Evolutionary conservation across 2,888 invertebrate genomes (phyloP), one percentile per base, ranked within the genome.

Genomic region (Drosophila barbarae): DNA sequence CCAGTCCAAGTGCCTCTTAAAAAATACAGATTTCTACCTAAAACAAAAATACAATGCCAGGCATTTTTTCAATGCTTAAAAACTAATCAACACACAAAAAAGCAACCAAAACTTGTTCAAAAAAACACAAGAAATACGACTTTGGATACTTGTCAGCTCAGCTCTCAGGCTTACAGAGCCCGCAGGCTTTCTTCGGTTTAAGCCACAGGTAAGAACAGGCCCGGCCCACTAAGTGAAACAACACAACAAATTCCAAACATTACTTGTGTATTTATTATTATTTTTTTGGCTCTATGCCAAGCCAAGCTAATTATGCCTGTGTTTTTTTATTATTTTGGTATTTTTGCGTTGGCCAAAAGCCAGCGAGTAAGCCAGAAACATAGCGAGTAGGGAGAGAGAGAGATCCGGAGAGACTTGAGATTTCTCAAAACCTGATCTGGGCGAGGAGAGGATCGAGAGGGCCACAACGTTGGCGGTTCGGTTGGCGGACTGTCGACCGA

Each of bases 271-370:
- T 50, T 42, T 54, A 47, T 46, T 60, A 18, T 71, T 49, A 66
- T 66, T 60, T 61, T 64, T 61, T 32, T 46, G 76, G 23, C 41
- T 39, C 34, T 69, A 72, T 77, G 77, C 41, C 41, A 41, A 41
- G 75, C 39, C 21, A 21, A 39, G 75, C 77, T 82, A 80, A 83
- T 82, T 82, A 76, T 77, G 77, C 76, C 71, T 73, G 67, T 63
- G 49, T 21, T 50, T 50, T 64, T 61, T 38, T 41, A 30, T 60
- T 63, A 52, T 63, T 63, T 64, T 52, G 69, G 72, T 64, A 71
- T 75, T 78, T 77, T 75, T 55, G 82, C 78, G 78, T 59, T 81
- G 77, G 84, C 81, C 73, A 78, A 84, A 66, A 56, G 58, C 41
- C 71, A 68, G 84, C 85, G 85, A 77, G 85, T 82, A 60, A 10